Evolutionary conservation across 2,797 vertebrate species (phyloP), one percentile per base, ranked within the genome.

Genomic region (Cryptoblepharus egeriae): DNA sequence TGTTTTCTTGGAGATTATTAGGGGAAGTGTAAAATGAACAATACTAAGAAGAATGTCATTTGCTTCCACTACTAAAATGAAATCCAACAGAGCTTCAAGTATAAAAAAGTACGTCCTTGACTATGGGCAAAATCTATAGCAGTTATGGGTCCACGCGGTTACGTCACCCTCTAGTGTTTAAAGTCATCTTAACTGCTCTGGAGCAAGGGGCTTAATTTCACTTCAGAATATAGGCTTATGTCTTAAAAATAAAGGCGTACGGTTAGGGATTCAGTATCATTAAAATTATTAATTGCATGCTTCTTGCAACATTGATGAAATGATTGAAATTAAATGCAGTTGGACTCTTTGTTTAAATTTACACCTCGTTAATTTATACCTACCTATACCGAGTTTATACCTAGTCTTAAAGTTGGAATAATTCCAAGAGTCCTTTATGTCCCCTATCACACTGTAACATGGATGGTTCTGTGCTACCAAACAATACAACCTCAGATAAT

Each of bases 201-300:
- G n/a, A n/a, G n/a, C n/a, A n/a, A n/a, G n/a, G n/a, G n/a, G n/a
- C n/a, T n/a, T n/a, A n/a, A n/a, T n/a, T n/a, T n/a, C n/a, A n/a
- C n/a, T n/a, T n/a, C n/a, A n/a, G n/a, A n/a, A n/a, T n/a, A n/a
- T n/a, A n/a, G n/a, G n/a, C n/a, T n/a, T n/a, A n/a, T n/a, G n/a
- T n/a, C n/a, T n/a, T n/a, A n/a, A n/a, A n/a, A n/a, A n/a, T n/a
- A n/a, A n/a, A n/a, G n/a, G n/a, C n/a, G n/a, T n/a, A n/a, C n/a
- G n/a, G n/a, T 58, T 57, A 20, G 55, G 20, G 57, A 5, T 58
- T 2, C 57, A 22, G 8, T 58, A 24, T 58, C 57, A 58, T 58
- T 22, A 58, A 58, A 24, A 58, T 10, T 57, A 86, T 82, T 88
- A 90, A 91, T 80, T 87, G 68, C 22, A n/a, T 61, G 68, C 85